Conservation (phyloP, 2,113 vertebrate species). For the Eupsittula cactorum region DNA sequence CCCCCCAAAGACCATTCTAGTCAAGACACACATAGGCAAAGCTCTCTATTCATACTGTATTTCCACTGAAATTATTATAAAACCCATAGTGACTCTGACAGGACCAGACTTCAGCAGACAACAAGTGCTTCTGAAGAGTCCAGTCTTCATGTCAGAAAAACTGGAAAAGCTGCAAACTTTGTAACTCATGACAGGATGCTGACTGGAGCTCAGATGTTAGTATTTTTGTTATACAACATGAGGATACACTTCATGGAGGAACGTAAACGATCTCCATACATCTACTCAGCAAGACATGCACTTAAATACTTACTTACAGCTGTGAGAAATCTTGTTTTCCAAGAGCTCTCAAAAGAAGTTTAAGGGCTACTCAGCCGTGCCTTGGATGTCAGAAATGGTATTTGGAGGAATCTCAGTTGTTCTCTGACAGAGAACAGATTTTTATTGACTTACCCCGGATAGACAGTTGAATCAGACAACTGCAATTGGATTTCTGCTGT, state of each 20-base stretch:
- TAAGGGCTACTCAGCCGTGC: background rate
- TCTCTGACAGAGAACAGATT: background rate
- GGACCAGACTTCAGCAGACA: background rate
- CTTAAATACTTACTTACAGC: background rate
- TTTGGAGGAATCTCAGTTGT: slow-evolving; percentile 5
- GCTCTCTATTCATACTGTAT: background rate
- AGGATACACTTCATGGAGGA: background rate
- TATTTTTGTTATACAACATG: background rate
- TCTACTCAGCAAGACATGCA: background rate
- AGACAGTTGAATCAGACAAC: background rate
- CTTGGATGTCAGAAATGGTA: slow-evolving; percentile 8
- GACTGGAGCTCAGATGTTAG: background rate
- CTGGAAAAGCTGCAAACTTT: background rate
- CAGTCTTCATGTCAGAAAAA: background rate
- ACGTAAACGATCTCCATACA: background rate
- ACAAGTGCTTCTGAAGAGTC: background rate
- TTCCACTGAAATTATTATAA: background rate
- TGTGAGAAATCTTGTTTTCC: slow-evolving; percentile 24
- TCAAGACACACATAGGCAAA: background rate
- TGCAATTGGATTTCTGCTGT: background rate
- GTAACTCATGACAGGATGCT: background rate
- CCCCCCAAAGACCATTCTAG: too few relatives aligned
- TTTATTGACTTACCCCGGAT: background rate
- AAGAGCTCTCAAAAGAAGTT: background rate
- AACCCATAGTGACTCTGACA: background rate